Percentiles rank a stretch among this genome's conserved stretches.
These are phyloP conservation scores for Pteropus alecto DNA, from an alignment of 2,113 vertebrate species.

Conservation along the genomic window DNA sequence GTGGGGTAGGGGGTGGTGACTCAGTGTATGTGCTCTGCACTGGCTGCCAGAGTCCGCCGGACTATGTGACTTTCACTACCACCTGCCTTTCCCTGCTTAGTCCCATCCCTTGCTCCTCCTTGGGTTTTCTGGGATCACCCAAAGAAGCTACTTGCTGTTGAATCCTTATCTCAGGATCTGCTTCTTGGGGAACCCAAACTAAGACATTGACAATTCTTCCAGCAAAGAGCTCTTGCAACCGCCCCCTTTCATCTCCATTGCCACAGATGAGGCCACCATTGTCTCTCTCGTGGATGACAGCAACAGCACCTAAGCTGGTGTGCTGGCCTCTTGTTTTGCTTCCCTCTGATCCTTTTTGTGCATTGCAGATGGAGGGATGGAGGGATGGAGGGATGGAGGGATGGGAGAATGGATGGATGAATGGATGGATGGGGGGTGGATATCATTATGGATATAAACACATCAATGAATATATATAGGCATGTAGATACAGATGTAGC, in stretches of 20 bases:
- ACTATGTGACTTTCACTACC: not conserved
- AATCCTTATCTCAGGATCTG: not conserved
- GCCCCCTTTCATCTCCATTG: not conserved
- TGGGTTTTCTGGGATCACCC: not conserved
- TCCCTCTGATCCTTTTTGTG: not conserved
- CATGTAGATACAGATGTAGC: not conserved
- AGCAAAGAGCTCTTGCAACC: not conserved
- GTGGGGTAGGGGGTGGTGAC: not conserved
- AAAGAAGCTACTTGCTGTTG: not conserved
- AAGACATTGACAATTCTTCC: not conserved
- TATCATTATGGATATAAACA: too few species aligned
- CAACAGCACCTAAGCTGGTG: accelerated
- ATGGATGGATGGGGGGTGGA: too few species aligned
- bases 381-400: not conserved
- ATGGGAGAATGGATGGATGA: too few species aligned
- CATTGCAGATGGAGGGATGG: not conserved
- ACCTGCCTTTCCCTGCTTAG: not conserved
- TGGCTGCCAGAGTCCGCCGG: accelerated
- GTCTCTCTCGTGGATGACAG: not conserved
- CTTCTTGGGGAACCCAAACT: not conserved
- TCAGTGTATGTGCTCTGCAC: accelerated
- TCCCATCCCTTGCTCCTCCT: not conserved
- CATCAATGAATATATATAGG: not conserved
- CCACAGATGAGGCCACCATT: not conserved
- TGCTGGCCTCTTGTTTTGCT: too few species aligned